phyloP scores from a whole-genome alignment of 2,113 vertebrate genomes.

The Campylomormyrus numenius region DNA sequence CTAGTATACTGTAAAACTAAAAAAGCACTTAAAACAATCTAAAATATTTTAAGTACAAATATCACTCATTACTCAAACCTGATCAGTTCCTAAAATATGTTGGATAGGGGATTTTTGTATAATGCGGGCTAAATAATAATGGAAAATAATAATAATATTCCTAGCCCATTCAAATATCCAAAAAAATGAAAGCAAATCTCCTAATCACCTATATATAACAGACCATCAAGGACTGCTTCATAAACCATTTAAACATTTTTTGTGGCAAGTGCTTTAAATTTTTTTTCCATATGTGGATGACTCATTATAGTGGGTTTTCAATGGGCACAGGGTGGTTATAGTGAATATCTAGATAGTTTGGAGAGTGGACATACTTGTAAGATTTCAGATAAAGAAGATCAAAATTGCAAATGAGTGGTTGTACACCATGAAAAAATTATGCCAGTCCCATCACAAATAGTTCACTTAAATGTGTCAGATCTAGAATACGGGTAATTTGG shows the following conservation, averaged over 20 bases:
- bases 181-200: neutral
- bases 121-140: neutral
- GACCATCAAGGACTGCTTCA: neutral
- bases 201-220: neutral
- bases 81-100: neutral
- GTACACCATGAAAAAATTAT: neutral
- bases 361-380: neutral
- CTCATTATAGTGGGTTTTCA: neutral
- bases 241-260: neutral
- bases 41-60: neutral
- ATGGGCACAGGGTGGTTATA: neutral
- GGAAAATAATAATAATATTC: neutral
- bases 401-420: neutral
- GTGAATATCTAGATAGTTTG: neutral
- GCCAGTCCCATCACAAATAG: neutral
- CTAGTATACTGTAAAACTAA: neutral
- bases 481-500: neutral
- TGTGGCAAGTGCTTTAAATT: neutral
- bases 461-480: neutral
- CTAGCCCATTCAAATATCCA: neutral
- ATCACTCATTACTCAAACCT: neutral
- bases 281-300: neutral
- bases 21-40: neutral
- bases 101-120: neutral
- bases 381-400: neutral